Evolutionary conservation across 2,113 vertebrate species (phyloP), one percentile per base, ranked within the genome.

Genomic region (Macroglossus sobrinus): DNA sequence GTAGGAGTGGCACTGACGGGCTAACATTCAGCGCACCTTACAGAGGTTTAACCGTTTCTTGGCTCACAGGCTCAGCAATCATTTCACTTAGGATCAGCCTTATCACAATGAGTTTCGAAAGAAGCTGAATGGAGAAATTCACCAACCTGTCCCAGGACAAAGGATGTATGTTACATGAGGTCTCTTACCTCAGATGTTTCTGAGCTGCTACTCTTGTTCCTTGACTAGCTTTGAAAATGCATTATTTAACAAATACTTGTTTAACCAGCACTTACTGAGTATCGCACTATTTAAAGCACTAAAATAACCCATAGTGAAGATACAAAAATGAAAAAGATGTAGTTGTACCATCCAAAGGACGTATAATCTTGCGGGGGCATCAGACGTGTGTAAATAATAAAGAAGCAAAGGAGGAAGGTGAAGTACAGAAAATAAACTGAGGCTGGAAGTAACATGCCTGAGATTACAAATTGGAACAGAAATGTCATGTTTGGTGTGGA

Each of bases 401-500:
- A 63, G 59, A 43, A 91, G 47, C 1, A 30, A 76, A 63, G 47
- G 64, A 50, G 35, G 75, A 96, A 80, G 64, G 64, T 2, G 0
- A 87, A 33, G 43, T 26, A 16, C 53, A 74, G 84, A 85, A 71
- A 94, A 81, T 24, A 24, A 96, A 68, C 84, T 30, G 80, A 87
- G 71, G 82, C 71, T 94, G 84, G 38, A 94, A 92, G 35, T 26
- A 66, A 76, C 91, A 80, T 57, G 50, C 91, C 91, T 1, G 5
- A 69, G 93, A 87, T 90, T 97, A 85, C 96, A 96, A 95, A 89
- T 40, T 78, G 84, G 91, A 97, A 96, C 47, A 91, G n/a, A 98
- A 95, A 96, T 53, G 76, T 96, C 95, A 93, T 97, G 94, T 97
- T 98, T 74, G 93, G 76, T 43, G 43, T 95, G 93, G 68, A 94